phyloP scores from a whole-genome alignment of 1,140 invertebrate species.

The Zaprionus taronus region DNA sequence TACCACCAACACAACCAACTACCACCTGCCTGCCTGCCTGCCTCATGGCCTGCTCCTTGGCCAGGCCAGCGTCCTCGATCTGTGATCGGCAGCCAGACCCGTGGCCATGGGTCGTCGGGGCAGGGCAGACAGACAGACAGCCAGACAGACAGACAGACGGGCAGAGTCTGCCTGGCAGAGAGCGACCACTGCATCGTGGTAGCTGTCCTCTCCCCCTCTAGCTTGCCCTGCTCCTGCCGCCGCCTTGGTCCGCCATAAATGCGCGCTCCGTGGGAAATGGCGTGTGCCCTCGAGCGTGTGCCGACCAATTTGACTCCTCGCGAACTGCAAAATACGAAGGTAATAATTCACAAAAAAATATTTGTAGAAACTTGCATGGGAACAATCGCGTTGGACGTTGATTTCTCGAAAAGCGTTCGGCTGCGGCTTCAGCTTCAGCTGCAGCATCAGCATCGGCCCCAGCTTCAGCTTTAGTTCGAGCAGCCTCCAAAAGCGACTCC shows the following conservation, averaged over 20 bases:
- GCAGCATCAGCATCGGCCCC: background rate
- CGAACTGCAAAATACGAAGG: constrained; percentile 83
- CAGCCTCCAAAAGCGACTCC: constrained; percentile 8
- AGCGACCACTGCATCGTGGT: constrained; percentile 10
- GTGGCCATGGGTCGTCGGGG: constrained; percentile 36
- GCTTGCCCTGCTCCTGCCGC: background rate
- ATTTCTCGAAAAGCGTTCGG: constrained; percentile 80
- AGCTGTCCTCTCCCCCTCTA: background rate
- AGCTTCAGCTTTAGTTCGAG: background rate
- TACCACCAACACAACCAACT: constrained; percentile 45
- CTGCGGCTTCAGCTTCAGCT: constrained; percentile 14
- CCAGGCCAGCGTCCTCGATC: constrained; percentile 3
- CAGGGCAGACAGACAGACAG: constrained; percentile 12
- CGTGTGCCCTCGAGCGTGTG: constrained; percentile 85
- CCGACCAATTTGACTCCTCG: constrained; percentile 85
- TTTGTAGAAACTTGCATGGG: constrained; percentile 83
- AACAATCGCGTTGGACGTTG: constrained; percentile 81
- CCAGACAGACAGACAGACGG: constrained; percentile 10
- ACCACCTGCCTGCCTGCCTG: constrained; percentile 53
- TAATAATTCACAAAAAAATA: constrained; percentile 84
- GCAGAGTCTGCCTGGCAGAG: constrained; percentile 6
- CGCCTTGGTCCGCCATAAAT: constrained; percentile 65
- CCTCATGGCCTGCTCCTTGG: background rate
- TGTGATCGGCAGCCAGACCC: constrained; percentile 19
- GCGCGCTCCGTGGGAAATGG: constrained; percentile 84